Conservation (phyloP, 2,113 vertebrate genomes). For the Eubucco bourcierii region DNA sequence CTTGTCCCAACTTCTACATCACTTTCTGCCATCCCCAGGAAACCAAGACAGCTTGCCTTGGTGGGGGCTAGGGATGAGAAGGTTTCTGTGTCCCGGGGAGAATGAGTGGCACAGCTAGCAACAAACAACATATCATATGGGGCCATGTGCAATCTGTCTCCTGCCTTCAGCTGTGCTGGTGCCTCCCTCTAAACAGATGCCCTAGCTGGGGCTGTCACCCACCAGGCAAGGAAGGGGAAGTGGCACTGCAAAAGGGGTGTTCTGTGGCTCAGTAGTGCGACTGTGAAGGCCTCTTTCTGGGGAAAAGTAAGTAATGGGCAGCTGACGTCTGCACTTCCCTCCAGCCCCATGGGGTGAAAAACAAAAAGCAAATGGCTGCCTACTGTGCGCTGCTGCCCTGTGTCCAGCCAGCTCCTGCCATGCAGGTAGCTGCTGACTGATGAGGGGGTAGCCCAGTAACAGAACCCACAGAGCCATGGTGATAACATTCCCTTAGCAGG, state of each 20-base stretch:
- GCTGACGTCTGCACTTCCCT: background rate
- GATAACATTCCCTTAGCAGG: background rate
- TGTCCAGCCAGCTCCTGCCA: background rate
- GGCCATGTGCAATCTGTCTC: background rate
- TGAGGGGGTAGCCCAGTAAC: accelerated
- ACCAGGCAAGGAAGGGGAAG: background rate
- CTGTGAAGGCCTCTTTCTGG: background rate
- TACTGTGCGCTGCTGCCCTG: background rate
- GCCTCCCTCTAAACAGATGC: background rate
- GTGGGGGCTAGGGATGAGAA: background rate
- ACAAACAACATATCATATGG: background rate
- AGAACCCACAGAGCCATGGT: background rate
- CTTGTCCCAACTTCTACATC: background rate
- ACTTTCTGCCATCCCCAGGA: background rate
- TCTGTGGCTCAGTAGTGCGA: background rate
- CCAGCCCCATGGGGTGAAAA: background rate
- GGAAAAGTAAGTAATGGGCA: background rate
- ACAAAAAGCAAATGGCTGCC: background rate
- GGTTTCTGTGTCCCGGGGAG: accelerated
- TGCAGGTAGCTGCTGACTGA: background rate
- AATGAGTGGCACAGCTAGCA: accelerated
- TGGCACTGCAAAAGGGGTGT: accelerated
- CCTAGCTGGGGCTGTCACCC: background rate
- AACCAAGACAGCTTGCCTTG: background rate
- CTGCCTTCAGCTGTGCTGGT: background rate